phyloP scores from a whole-genome alignment of 2,888 invertebrate genomes.

The Diloba caeruleocephala region DNA sequence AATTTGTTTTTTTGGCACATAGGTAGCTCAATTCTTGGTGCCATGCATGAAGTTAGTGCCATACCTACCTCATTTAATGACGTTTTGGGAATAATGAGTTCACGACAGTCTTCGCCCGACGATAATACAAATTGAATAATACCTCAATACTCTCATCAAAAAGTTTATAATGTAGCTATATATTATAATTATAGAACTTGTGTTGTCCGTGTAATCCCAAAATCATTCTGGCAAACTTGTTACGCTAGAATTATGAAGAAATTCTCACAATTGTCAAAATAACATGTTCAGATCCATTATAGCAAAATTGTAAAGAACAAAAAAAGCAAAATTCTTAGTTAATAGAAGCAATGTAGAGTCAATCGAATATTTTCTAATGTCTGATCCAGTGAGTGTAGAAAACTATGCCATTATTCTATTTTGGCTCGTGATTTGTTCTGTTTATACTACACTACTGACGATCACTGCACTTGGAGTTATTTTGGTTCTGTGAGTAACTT shows the following conservation, averaged over 20 bases:
- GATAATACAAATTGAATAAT: no score
- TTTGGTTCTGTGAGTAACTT: slow-evolving; percentile 71
- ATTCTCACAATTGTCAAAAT: slow-evolving; percentile 23
- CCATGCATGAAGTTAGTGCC: no score
- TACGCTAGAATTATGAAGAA: slow-evolving; percentile 17
- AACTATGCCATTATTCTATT: slow-evolving; percentile 65
- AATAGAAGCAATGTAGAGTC: slow-evolving; percentile 44
- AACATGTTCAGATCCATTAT: slow-evolving; percentile 21
- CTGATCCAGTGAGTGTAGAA: slow-evolving; percentile 62
- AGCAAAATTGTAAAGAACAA: slow-evolving; percentile 38
- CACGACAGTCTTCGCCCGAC: no score
- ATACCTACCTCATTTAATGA: no score
- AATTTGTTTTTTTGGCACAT: no score
- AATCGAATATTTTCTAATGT: slow-evolving; percentile 65
- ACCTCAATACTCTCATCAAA: no score
- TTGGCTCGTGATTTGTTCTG: slow-evolving; percentile 74
- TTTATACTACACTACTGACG: slow-evolving; percentile 71
- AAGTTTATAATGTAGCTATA: no score
- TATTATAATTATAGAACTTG: no score
- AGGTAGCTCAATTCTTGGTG: no score
- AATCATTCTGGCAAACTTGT: background rate
- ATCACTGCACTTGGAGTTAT: slow-evolving; percentile 71
- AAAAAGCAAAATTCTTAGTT: slow-evolving; percentile 23
- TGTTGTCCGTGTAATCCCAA: background rate
- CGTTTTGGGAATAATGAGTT: no score